Conservation (phyloP, 2,797 vertebrate species). For the Poecile montanus region DNA sequence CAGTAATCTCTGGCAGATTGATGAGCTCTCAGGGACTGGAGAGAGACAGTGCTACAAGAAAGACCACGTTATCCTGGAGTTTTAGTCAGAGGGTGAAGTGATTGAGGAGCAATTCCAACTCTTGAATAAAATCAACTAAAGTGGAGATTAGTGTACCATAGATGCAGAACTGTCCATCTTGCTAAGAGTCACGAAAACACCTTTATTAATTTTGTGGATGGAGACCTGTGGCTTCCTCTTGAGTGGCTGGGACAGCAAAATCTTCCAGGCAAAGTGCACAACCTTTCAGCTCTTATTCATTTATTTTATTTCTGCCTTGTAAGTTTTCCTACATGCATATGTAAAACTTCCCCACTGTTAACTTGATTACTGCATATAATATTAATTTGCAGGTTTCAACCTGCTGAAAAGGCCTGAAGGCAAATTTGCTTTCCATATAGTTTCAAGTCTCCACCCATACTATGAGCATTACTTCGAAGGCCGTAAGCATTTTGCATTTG, state of each 20-base stretch:
- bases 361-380: background rate
- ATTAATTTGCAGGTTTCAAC: background rate
- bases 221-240: background rate
- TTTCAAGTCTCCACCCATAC: constrained; percentile 25
- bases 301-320: background rate
- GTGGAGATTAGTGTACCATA: background rate
- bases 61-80: constrained; percentile 90
- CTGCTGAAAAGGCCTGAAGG: background rate
- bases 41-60: constrained; percentile 95
- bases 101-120: constrained; percentile 94
- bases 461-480: constrained; percentile 15
- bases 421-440: background rate
- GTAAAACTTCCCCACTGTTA: background rate
- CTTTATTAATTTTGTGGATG: background rate
- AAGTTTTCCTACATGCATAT: background rate
- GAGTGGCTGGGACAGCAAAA: background rate
- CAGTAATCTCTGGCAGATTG: background rate
- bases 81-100: constrained; percentile 90
- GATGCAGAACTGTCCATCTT: background rate
- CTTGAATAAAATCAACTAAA: constrained; percentile 74
- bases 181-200: background rate
- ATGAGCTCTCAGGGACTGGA: constrained; percentile 72
- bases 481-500: background rate
- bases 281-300: background rate
- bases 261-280: background rate